Conservation (phyloP, 2,113 vertebrate genomes). For the Piprites chloris region DNA sequence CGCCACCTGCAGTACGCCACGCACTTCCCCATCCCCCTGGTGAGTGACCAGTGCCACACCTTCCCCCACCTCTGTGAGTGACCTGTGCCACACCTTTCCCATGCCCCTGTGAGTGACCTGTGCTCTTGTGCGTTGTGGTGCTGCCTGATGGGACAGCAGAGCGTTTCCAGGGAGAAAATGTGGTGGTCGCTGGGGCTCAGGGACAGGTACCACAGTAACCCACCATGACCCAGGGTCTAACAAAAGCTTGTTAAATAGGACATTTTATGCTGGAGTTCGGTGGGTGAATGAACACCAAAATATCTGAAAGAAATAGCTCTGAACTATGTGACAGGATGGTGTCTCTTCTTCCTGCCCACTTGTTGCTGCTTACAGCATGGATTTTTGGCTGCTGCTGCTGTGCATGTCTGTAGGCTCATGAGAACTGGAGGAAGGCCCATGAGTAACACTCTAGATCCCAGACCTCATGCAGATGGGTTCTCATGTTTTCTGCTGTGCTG, state of each 20-base stretch:
- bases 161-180: not conserved
- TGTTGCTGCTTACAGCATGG: not conserved
- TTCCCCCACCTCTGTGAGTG: not conserved
- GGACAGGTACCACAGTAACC: not conserved
- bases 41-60: not conserved
- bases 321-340: not conserved
- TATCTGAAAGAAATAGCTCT: not conserved
- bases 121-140: rapidly evolving
- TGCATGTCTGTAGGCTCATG: not conserved
- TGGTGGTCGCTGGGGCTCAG: not conserved
- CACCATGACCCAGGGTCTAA: not conserved
- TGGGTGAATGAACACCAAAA: not conserved
- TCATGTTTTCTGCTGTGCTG: not conserved
- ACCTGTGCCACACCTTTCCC: not conserved
- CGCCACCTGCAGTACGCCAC: slow-evolving; percentile 76
- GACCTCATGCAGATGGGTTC: not conserved
- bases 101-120: not conserved
- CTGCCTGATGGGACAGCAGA: not conserved
- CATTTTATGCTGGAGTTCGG: not conserved
- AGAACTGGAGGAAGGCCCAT: not conserved
- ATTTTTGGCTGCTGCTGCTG: not conserved
- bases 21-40: slow-evolving; percentile 75
- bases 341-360: not conserved
- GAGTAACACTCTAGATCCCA: not conserved
- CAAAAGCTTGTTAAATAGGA: not conserved